Evolutionary conservation across 2,797 vertebrate species (phyloP).

Genomic region (Chelon auratus): DNA sequence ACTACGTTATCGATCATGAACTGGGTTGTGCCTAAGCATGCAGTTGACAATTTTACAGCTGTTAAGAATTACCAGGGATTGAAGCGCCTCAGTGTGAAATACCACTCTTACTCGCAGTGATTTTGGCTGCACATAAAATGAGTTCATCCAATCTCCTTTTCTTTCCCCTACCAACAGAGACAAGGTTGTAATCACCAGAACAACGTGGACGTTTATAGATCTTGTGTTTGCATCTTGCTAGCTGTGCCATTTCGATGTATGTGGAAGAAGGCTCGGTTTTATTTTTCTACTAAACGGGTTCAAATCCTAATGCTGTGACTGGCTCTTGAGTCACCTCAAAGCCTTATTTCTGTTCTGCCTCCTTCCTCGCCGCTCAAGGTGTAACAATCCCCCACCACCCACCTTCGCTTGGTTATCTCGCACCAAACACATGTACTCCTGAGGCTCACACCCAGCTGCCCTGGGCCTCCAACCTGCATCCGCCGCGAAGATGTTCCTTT

Average conservation of each 20-base stretch:
- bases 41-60: constrained; percentile 54
- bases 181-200: constrained; percentile 28
- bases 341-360: constrained; percentile 38
- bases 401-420: constrained; percentile 76
- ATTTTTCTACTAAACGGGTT: constrained; percentile 19
- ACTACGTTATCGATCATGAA: constrained; percentile 45
- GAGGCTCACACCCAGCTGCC: constrained; percentile 63
- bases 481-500: constrained; percentile 36
- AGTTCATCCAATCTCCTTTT: constrained; percentile 24
- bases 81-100: constrained; percentile 30
- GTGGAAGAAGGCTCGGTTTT: background rate
- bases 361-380: constrained; percentile 60
- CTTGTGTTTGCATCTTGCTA: constrained; percentile 10
- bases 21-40: constrained; percentile 49
- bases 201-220: constrained; percentile 14
- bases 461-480: constrained; percentile 52
- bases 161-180: constrained; percentile 14
- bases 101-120: constrained; percentile 24
- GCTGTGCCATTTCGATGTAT: background rate
- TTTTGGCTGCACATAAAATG: constrained; percentile 46
- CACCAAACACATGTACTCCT: constrained; percentile 75
- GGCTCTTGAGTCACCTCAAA: constrained; percentile 31
- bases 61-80: constrained; percentile 45
- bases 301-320: constrained; percentile 20
- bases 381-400: constrained; percentile 56